phyloP scores from a whole-genome alignment of 1,140 invertebrate genomes.

The Oscheius sp. region DNA sequence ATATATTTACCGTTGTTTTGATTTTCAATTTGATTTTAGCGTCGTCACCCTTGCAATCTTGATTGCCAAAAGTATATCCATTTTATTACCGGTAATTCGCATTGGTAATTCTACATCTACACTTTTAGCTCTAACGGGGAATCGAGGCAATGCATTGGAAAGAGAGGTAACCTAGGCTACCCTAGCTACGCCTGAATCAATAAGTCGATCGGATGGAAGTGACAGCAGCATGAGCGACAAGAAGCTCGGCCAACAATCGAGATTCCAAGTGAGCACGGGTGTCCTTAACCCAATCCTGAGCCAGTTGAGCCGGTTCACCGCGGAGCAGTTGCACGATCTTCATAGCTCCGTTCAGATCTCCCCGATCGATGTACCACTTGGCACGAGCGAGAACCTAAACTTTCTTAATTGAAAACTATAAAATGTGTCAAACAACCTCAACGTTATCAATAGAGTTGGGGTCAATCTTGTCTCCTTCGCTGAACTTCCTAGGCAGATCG shows the following conservation, averaged over 20 bases:
- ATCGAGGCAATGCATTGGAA: too few relatives aligned
- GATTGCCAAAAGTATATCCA: too few relatives aligned
- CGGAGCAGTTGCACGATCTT: slow-evolving; percentile 83
- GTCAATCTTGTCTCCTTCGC: slow-evolving; percentile 60
- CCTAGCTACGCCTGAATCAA: too few relatives aligned
- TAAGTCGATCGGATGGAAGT: slow-evolving; percentile 59
- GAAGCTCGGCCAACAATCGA: slow-evolving; percentile 76
- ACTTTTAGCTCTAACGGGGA: too few relatives aligned
- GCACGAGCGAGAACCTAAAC: slow-evolving; percentile 34
- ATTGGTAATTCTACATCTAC: too few relatives aligned
- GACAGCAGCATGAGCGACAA: slow-evolving; percentile 76
- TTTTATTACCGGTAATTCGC: too few relatives aligned
- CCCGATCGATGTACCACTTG: slow-evolving; percentile 80
- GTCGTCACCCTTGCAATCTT: too few relatives aligned
- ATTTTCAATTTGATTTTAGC: too few relatives aligned
- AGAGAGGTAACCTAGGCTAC: too few relatives aligned
- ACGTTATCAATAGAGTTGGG: slow-evolving; percentile 74
- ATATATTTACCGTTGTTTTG: too few relatives aligned
- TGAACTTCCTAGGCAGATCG: slow-evolving; percentile 63
- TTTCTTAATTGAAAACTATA: neutral
- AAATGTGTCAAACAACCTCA: slow-evolving; percentile 67
- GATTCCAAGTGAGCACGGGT: slow-evolving; percentile 76
- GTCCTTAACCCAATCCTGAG: slow-evolving; percentile 81
- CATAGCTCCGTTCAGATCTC: slow-evolving; percentile 78
- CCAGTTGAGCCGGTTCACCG: slow-evolving; percentile 78